phyloP scores from a whole-genome alignment of 2,113 vertebrate genomes.

The Pandion haliaetus region DNA sequence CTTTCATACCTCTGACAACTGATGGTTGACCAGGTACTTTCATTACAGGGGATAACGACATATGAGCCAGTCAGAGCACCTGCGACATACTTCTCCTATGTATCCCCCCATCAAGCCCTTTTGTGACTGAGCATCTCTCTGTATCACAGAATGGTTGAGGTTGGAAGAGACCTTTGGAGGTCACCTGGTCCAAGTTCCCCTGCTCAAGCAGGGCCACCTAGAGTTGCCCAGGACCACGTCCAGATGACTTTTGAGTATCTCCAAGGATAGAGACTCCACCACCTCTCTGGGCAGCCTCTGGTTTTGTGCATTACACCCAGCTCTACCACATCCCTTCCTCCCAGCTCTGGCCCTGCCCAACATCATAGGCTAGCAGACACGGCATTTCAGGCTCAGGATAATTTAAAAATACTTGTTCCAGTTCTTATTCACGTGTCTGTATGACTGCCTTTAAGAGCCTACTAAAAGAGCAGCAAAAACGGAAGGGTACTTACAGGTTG shows the following conservation, averaged over 20 bases:
- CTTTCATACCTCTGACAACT: background rate
- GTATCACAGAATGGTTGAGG: too few species aligned
- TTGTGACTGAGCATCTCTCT: background rate
- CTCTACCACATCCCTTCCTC: background rate
- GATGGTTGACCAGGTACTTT: background rate
- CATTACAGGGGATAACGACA: background rate
- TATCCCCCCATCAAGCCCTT: too few species aligned
- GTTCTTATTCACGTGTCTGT: background rate
- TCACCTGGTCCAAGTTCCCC: background rate
- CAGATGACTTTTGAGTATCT: background rate
- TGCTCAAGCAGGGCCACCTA: background rate
- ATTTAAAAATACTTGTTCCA: too few species aligned
- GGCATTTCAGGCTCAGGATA: background rate
- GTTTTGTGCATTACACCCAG: background rate
- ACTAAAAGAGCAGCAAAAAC: background rate
- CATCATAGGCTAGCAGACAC: background rate
- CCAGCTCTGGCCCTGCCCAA: background rate
- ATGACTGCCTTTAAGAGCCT: background rate
- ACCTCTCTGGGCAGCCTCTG: background rate
- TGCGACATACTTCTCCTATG: accelerated
- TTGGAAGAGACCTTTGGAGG: background rate
- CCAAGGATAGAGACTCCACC: background rate
- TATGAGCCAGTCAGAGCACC: accelerated
- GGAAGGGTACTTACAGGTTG: background rate
- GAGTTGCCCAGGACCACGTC: background rate